Evolutionary conservation across 1,140 invertebrate genomes (phyloP), one percentile per base, ranked within the genome.

Genomic region (Sinella curviseta): DNA sequence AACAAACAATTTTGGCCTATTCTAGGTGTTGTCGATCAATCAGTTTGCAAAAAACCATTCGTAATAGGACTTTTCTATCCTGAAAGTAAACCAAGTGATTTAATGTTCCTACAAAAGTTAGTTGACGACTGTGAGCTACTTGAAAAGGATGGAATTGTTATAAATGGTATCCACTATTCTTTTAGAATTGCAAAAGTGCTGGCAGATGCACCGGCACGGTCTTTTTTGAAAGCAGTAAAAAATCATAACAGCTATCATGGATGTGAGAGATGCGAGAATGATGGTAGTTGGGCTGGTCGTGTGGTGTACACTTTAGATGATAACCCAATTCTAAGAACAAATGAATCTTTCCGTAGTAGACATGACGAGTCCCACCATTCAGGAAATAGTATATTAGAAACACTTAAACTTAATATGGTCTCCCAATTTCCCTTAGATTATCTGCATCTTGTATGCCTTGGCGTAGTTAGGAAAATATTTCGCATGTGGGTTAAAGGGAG

Each of bases 1-100:
- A 77, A 77, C n/a, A 77, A 77, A 17, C 54, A 55, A n/a, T 77
- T 77, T 77, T 77, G 76, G 76, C 76, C 76, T 4, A 2, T 77
- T 24, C 57, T 77, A 60, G 76, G 14, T 57, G 2, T 3, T 17
- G 30, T 60, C 28, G 55, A 77, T 31, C 55, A 57, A 31, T 57
- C 39, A 57, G 26, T 33, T 12, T 12, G 1, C 28, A 28, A 12
- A 14, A 48, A 28, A 30, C 39, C 39, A 3, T 77, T 77, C 33
- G 55, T 77, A 14, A 33, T 60, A 17, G 39, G 48, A 16, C 30
- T 77, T 4, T 77, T 57, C 57, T 77, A 57, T 31, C 1, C 3
- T 34, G 33, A 77, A 55, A 12, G 17, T 4, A 77, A 77, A 77
- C 76, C 76, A 14, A 28, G n/a, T 24, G 28, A 34, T 31, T 4